These are phyloP conservation scores for Rhinolophus sinicus DNA, from an alignment of 2,113 vertebrate species.

Conservation along the genomic window DNA sequence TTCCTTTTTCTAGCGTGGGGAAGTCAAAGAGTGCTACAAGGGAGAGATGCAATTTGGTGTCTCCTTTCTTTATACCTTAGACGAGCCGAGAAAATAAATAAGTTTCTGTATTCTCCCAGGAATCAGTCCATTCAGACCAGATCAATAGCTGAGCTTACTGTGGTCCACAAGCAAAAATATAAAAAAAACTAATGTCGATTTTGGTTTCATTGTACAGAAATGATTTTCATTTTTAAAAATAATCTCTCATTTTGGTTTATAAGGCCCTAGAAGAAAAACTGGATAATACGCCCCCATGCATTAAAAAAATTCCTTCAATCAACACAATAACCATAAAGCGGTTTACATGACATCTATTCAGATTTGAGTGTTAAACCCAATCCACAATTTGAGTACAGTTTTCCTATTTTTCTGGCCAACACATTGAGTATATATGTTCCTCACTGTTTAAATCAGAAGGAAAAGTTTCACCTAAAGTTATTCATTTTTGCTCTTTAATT, in stretches of 20 bases:
- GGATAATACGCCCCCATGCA: not conserved
- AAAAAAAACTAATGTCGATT: slow-evolving; percentile 44
- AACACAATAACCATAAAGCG: not conserved
- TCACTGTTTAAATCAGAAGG: slow-evolving; percentile 66
- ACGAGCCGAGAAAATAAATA: slow-evolving; percentile 33
- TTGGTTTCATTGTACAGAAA: slow-evolving; percentile 60
- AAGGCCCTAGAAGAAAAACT: slow-evolving; percentile 12
- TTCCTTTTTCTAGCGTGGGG: not conserved
- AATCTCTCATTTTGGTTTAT: not conserved
- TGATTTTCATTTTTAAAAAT: slow-evolving; percentile 38
- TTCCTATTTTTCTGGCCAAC: slow-evolving; percentile 50
- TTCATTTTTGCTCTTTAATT: slow-evolving; percentile 72
- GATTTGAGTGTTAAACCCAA: slow-evolving; percentile 16
- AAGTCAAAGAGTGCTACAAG: not conserved
- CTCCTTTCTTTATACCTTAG: slow-evolving; percentile 2
- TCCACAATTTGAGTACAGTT: slow-evolving; percentile 20
- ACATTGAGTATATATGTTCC: slow-evolving; percentile 22
- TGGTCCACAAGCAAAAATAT: slow-evolving; percentile 37
- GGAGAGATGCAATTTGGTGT: not conserved
- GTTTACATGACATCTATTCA: slow-evolving; percentile 38
- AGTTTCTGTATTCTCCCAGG: not conserved
- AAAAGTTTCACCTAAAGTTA: slow-evolving; percentile 66
- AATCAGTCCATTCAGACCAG: slow-evolving; percentile 35
- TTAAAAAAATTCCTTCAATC: not conserved
- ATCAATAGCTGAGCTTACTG: slow-evolving; percentile 45